Evolutionary conservation across 2,888 invertebrate species (phyloP), one percentile per base, ranked within the genome.

Genomic region (Dryomyza anilis): DNA sequence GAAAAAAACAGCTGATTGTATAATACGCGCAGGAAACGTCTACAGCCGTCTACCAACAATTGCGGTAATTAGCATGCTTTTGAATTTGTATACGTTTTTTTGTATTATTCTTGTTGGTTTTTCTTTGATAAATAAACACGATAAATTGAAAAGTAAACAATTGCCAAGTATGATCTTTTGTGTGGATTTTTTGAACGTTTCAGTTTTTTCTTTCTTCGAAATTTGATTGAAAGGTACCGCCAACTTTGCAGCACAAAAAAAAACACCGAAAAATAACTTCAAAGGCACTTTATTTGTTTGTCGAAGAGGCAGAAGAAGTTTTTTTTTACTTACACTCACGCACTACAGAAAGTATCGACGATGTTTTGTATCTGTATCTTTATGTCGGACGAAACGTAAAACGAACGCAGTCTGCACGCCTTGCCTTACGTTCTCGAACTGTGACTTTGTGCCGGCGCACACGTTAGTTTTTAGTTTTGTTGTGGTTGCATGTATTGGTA

Each of bases 401-500:
- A 39, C 39, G 16, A 43, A 3, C n/a, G n/a, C 36, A 55, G 10
- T 69, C 10, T 46, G 16, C 46, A 61, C 71, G 66, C 67, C 64
- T 68, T 64, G 71, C 68, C 67, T 63, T 67, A 58, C 66, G 64
- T 61, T 64, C 65, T 67, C 70, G 60, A 70, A 71, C 71, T 71
- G 70, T 68, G 66, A 63, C 33, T 29, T 65, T 61, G 65, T 30
- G 60, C 27, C 59, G 46, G 60, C 55, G 63, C 59, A 64, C 69
- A 48, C 61, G 67, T 59, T 69, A 64, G 69, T 72, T 71, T 72
- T 71, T 69, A 71, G 55, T 68, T 57, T 62, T 55, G 64, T 63
- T 67, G 63, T 62, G 66, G 65, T 69, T 55, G 19, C 3, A 55
- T 61, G 33, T n/a, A 29, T 36, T 43, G 50, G 23, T 30, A 59